A percentile compares a stretch with the other conserved stretches of the same genome.
Evolutionary conservation across 2,113 vertebrate genomes (phyloP).

Genomic region (Rallus limicola): DNA sequence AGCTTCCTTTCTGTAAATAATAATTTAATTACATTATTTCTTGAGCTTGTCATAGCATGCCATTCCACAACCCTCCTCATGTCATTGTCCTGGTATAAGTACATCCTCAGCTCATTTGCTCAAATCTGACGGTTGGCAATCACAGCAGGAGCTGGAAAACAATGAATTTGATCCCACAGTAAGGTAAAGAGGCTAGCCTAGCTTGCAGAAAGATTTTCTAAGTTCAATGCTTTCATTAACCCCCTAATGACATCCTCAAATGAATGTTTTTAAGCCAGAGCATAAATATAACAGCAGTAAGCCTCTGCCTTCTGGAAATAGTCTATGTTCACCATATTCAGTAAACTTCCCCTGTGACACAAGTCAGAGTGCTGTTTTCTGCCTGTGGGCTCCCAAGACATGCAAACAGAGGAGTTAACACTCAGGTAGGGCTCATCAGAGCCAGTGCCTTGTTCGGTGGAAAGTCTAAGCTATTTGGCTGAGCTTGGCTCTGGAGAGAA

Average conservation of each 20-base stretch:
- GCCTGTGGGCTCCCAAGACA: background rate
- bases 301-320: background rate
- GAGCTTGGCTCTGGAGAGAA: conserved; percentile 6
- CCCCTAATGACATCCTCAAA: background rate
- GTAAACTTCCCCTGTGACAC: background rate
- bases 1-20: conserved; percentile 44
- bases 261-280: background rate
- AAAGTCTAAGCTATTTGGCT: background rate
- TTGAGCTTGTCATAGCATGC: conserved; percentile 32
- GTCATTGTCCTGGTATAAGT: conserved; percentile 53
- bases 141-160: conserved; percentile 52
- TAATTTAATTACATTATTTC: conserved; percentile 47
- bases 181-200: background rate
- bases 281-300: conserved; percentile 27
- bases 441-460: background rate
- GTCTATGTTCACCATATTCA: background rate
- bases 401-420: conserved; percentile 21
- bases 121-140: conserved; percentile 40
- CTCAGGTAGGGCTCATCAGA: background rate
- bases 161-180: conserved; percentile 23
- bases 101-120: conserved; percentile 34
- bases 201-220: background rate
- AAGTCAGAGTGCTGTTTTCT: background rate
- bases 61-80: background rate
- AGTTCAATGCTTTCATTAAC: conserved; percentile 34